Base-by-base conservation (phyloP, 1,140 invertebrate genomes). In the Ceratina calcarata region DNA sequence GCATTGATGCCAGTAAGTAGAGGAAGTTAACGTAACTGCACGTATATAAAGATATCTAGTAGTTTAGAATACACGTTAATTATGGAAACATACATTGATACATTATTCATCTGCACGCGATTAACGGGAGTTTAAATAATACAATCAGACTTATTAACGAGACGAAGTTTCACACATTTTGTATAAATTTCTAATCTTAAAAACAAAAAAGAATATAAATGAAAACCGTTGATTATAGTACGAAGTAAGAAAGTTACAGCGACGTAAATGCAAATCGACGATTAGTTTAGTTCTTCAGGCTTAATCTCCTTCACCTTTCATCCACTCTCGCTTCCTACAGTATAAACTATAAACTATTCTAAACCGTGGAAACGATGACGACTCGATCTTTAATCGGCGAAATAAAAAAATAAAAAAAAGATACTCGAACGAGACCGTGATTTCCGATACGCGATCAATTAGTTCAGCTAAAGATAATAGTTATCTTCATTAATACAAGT, bases 241-340 rank as follows among this genome's bases (percentile, higher is more conserved):
- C 10, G 37, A 3, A 8, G 7, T 10, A 45, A 62, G 12, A 70
- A 82, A 80, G 70, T 73, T 69, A 75, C 7, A 32, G 16, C 45
- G 62, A 37, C 60, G 20, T 70, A 37, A 67, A 2, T 57, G 37
- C 32, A 64, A 13, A 69, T 13, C 32, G 22, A 16, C 22, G 37
- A 45, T 45, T 6, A 45, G 37, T 10, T 45, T 6, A 45, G 37
- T 10, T 10, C 37, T 45, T 45, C 37, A 45, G 37, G 10, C 37
- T 45, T 45, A 10, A 45, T 45, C 37, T 53, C 16, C 10, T 71
- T 20, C 10, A 1, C 22, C 15, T 15, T 18, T 49, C 32, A 37
- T 37, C 16, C 45, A 27, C 45, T 61, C 61, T 55, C 20, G 15
- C 45, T 70, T 83, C 58, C 51, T 72, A 45, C 37, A 45, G 37